phyloP scores from a whole-genome alignment of 2,797 vertebrate genomes.

The Bryconaethiops microstoma region DNA sequence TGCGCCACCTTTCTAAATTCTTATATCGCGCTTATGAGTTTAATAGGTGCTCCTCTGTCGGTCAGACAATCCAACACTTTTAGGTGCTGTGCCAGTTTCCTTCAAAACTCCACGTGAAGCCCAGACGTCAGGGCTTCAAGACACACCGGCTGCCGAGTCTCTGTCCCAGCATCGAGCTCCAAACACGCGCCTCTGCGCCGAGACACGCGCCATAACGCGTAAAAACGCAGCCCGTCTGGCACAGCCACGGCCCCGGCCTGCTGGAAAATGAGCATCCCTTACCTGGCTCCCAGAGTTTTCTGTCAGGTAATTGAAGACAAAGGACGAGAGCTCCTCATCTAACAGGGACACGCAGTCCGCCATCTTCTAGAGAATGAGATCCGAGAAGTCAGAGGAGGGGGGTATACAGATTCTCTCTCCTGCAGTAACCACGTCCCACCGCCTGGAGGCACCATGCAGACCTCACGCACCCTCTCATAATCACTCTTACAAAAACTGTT shows the following conservation, averaged over 20 bases:
- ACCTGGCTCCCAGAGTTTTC: constrained; percentile 91
- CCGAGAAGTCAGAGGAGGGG: constrained; percentile 72
- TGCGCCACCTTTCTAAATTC: not conserved
- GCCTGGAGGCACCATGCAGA: constrained; percentile 52
- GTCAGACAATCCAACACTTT: no score
- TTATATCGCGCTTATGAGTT: not conserved
- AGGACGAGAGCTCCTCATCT: constrained; percentile 97
- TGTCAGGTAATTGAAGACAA: constrained; percentile 96
- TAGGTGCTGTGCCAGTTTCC: constrained; percentile 53
- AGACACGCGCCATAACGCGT: constrained; percentile 59
- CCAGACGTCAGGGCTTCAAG: constrained; percentile 66
- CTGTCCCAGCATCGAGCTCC: constrained; percentile 38
- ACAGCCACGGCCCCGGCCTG: constrained; percentile 46
- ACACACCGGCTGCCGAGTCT: constrained; percentile 47
- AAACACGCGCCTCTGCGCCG: constrained; percentile 42
- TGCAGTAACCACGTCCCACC: constrained; percentile 58
- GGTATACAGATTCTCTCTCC: constrained; percentile 77
- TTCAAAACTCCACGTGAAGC: constrained; percentile 75
- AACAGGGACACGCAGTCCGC: constrained; percentile 97
- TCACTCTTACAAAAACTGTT: constrained; percentile 36
- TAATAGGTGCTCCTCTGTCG: no score
- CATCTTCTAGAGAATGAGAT: constrained; percentile 95
- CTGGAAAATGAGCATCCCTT: constrained; percentile 60
- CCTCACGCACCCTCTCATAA: not conserved
- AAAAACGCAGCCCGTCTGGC: constrained; percentile 26